Evolutionary conservation across 2,888 invertebrate species (phyloP), one percentile per base, ranked within the genome.

Genomic region (Exocentrus adspersus): DNA sequence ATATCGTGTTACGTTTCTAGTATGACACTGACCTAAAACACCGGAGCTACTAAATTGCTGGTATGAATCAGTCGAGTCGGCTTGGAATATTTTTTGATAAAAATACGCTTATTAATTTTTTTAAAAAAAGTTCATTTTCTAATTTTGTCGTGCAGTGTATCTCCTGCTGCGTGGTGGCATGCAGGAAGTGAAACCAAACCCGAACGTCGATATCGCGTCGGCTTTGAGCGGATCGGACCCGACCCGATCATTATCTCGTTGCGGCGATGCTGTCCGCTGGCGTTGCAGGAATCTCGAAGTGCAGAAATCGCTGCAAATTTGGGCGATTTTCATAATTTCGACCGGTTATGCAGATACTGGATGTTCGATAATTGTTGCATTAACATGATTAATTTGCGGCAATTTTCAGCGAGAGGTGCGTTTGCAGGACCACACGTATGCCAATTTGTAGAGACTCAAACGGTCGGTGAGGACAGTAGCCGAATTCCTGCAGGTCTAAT

Each of bases 131-230:
- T n/a, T n/a, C n/a, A n/a, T n/a, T n/a, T n/a, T n/a, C n/a, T n/a
- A n/a, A n/a, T n/a, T n/a, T n/a, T n/a, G n/a, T n/a, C n/a, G n/a
- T n/a, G n/a, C n/a, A n/a, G 24, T 24, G 24, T 24, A 24, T 24
- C 7, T 7, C 37, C 21, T 30, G 16, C 30, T 60, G 12, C 42
- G 51, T 43, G 24, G 32, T 43, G 60, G 48, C 45, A 45, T 62
- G 62, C 60, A 68, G 68, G 68, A 68, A 68, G 68, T 68, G 67
- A 67, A 65, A 68, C 64, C 51, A 48, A 59, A 60, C 50, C 62
- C 54, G 48, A 54, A 51, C 60, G 61, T 59, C 61, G 61, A 64
- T 67, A 62, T 58, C 64, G 59, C 43, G 53, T 37, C 48, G 37
- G 56, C 67, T 67, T 67, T 67, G 46, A 57, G 60, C 30, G 65